A percentile compares a stretch with the other conserved stretches of the same genome.
These are phyloP conservation scores for Panthera uncia DNA, from an alignment of 2,113 vertebrate species.

Conservation along the genomic window DNA sequence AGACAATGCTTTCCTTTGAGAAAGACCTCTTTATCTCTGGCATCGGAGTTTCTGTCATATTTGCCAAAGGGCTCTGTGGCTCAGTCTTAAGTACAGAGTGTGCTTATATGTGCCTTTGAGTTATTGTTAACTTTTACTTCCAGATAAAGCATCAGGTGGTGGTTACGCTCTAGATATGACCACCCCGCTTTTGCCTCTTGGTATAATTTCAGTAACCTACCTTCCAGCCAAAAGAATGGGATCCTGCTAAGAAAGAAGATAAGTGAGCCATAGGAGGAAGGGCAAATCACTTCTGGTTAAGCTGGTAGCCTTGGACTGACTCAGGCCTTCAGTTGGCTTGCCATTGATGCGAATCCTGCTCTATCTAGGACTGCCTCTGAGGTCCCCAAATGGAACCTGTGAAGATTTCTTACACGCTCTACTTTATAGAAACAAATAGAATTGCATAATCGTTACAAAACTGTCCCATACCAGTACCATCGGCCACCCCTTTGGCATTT, in stretches of 20 bases:
- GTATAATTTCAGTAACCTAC: neutral
- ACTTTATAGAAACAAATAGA: neutral
- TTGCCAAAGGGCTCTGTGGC: neutral
- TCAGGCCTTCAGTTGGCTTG: accelerated
- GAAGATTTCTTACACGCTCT: neutral
- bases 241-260: neutral
- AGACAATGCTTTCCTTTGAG: conserved; percentile 31
- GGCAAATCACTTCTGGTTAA: neutral
- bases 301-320: neutral
- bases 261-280: neutral
- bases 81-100: neutral
- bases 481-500: neutral
- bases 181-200: neutral
- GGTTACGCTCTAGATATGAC: neutral
- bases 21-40: neutral
- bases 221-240: neutral
- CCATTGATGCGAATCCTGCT: neutral
- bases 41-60: neutral
- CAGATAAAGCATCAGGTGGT: neutral
- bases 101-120: neutral
- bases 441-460: neutral
- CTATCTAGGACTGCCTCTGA: neutral
- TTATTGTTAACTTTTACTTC: conserved; percentile 20
- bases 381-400: neutral
- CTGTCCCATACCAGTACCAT: neutral